These are phyloP conservation scores for Calypte anna DNA, from an alignment of 2,113 vertebrate genomes.

Conservation along the genomic window DNA sequence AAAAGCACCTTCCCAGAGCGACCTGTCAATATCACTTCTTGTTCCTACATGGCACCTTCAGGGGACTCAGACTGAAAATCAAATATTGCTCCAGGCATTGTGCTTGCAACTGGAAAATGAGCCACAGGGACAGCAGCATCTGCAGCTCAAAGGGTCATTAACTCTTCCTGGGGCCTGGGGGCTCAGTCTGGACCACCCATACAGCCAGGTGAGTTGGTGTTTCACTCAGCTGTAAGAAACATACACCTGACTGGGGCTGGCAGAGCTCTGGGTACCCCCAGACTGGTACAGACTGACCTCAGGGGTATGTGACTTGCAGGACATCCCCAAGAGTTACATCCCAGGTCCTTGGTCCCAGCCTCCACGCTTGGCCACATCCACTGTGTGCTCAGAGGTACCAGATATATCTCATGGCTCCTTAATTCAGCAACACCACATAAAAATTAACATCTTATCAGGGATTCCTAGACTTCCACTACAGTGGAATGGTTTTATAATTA, in stretches of 20 bases:
- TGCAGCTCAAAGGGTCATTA: fast-evolving
- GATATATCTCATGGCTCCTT: not conserved
- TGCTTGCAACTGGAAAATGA: not conserved
- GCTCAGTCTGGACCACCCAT: not conserved
- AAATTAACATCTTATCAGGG: not conserved
- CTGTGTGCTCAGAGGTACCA: not conserved
- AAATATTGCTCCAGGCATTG: not conserved
- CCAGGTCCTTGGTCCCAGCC: not conserved
- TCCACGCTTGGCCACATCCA: fast-evolving
- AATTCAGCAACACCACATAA: not conserved
- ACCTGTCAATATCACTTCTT: not conserved
- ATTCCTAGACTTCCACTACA: not conserved
- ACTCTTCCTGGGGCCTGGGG: not conserved
- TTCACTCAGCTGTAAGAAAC: not conserved
- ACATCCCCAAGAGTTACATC: no score
- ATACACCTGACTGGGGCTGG: not conserved
- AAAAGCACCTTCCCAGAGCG: not conserved
- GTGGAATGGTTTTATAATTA: not conserved
- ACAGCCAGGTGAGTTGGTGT: not conserved
- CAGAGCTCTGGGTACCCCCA: not conserved
- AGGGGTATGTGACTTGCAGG: not conserved
- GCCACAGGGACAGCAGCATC: not conserved
- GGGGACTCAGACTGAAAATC: not conserved
- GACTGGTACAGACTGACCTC: not conserved
- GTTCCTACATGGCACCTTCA: not conserved